A percentile compares a stretch with the other conserved stretches of the same genome.
phyloP scores from a whole-genome alignment of 2,113 vertebrate genomes.

The Ahaetulla prasina region DNA sequence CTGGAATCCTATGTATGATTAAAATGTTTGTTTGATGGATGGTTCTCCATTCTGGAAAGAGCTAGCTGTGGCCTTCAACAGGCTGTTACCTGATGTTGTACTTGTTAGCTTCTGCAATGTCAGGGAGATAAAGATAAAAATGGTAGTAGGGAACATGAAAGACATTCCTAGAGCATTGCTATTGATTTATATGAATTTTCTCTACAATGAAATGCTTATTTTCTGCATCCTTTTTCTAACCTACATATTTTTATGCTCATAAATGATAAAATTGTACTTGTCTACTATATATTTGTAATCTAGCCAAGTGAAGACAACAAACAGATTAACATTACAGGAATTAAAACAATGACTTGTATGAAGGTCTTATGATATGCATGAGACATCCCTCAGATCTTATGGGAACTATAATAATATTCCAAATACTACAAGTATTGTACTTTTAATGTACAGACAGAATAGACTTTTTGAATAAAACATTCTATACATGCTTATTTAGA shows the following conservation, averaged over 20 bases:
- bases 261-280: neutral
- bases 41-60: neutral
- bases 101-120: neutral
- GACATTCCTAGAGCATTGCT: neutral
- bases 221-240: neutral
- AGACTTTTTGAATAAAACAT: neutral
- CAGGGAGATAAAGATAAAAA: neutral
- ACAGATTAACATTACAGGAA: neutral
- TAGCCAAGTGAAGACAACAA: neutral
- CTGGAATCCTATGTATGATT: neutral
- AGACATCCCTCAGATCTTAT: neutral
- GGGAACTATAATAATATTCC: neutral
- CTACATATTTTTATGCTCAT: neutral
- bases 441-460: neutral
- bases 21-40: neutral
- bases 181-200: neutral
- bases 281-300: neutral
- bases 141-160: neutral
- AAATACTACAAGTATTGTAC: neutral
- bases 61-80: neutral
- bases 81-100: neutral
- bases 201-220: neutral
- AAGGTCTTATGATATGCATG: neutral
- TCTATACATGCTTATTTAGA: neutral
- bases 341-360: neutral